These are phyloP conservation scores for Pseudococcus viburni DNA, from an alignment of 2,888 invertebrate genomes.

Conservation along the genomic window DNA sequence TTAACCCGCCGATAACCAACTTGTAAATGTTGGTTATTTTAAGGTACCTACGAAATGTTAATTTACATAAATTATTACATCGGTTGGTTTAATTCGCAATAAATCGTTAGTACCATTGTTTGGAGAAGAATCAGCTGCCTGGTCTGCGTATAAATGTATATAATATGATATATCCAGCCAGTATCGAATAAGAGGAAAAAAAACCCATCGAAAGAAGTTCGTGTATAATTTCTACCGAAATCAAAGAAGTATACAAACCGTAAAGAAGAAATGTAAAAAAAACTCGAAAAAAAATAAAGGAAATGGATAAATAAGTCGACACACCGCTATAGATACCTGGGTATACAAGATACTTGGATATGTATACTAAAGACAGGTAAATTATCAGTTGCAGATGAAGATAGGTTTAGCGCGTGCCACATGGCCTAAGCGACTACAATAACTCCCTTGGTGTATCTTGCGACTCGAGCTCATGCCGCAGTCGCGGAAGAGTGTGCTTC, in stretches of 20 bases:
- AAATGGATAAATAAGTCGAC: slow-evolving; percentile 64
- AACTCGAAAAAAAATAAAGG: not conserved
- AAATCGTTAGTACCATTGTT: slow-evolving; percentile 47
- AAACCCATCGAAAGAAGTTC: not conserved
- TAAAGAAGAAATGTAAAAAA: slow-evolving; percentile 30
- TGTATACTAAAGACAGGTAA: slow-evolving; percentile 60
- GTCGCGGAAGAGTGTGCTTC: slow-evolving; percentile 64
- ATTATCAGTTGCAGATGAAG: slow-evolving; percentile 64
- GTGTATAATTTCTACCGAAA: not conserved
- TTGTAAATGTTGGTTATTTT: slow-evolving; percentile 30
- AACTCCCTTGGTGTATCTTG: slow-evolving; percentile 55
- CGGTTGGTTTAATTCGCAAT: slow-evolving; percentile 36
- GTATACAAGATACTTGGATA: slow-evolving; percentile 12
- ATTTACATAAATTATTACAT: slow-evolving; percentile 54
- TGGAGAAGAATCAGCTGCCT: slow-evolving; percentile 36
- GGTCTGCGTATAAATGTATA: not conserved
- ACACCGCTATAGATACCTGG: not conserved
- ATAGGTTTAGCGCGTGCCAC: slow-evolving; percentile 64
- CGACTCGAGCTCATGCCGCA: slow-evolving; percentile 56
- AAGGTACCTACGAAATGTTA: not conserved
- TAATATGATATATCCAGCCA: not conserved
- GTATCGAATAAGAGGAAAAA: slow-evolving; percentile 4
- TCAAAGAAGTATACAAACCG: slow-evolving; percentile 17
- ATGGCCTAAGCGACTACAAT: slow-evolving; percentile 55
- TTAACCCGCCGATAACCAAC: slow-evolving; percentile 15